Evolutionary conservation across 2,113 vertebrate species (phyloP).

Genomic region (Varanus komodoensis): DNA sequence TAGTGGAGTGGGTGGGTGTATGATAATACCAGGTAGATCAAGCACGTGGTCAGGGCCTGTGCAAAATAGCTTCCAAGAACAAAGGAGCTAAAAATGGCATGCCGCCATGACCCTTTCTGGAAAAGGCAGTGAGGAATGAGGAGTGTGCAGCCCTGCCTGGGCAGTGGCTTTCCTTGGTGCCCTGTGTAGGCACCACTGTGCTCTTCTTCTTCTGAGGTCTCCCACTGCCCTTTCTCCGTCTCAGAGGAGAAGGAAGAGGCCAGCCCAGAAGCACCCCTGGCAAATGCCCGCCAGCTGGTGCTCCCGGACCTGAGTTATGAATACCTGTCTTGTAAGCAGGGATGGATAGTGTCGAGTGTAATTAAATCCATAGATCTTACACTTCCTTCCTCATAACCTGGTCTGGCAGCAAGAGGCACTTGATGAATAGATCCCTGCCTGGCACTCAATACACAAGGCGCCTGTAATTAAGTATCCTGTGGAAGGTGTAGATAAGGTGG

Average conservation of each 20-base stretch:
- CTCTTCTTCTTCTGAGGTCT: not conserved
- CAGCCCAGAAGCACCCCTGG: not conserved
- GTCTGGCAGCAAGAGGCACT: constrained; percentile 25
- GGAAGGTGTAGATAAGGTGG: constrained; percentile 10
- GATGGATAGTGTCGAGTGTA: constrained; percentile 59
- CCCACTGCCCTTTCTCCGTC: not conserved
- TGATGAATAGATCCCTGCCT: constrained; percentile 64
- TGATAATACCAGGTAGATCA: not conserved
- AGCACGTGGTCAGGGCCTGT: not conserved
- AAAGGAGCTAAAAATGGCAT: not conserved
- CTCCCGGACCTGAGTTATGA: constrained; percentile 36
- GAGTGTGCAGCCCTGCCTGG: not conserved
- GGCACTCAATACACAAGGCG: accelerated
- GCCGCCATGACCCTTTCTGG: not conserved
- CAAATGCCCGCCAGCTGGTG: constrained; percentile 3
- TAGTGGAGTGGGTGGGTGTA: not conserved
- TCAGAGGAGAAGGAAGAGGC: constrained; percentile 3
- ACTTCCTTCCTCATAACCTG: constrained; percentile 51
- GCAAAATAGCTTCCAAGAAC: not conserved
- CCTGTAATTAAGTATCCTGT: constrained; percentile 17
- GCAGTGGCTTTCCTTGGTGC: too few relatives aligned
- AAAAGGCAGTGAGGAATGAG: not conserved
- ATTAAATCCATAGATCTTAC: constrained; percentile 75
- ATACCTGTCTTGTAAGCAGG: constrained; percentile 40
- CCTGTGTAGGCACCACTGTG: not conserved